Base-by-base conservation (phyloP, 53 echinoderm and acorn worm genomes). In the Zoroaster sp. region DNA sequence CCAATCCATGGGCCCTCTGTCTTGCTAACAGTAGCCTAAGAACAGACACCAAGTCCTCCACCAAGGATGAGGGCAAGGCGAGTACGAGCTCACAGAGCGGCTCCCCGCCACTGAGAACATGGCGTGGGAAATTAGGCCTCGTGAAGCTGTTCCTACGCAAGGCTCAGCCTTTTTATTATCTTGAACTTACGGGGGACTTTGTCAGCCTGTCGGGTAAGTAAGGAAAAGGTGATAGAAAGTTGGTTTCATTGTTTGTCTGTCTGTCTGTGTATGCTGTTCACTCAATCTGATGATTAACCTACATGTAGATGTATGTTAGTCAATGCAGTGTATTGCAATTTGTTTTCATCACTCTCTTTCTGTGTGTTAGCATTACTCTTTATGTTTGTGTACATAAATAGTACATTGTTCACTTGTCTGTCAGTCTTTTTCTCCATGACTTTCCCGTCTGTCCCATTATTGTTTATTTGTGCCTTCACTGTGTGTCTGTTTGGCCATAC, bases 81-180 rank as follows among this genome's bases (percentile, higher is more conserved):
- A 28, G 28, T 15, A 14, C 17, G 46, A 68, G 69, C n/a, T 36
- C 11, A 14, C 21, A 20, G 3, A 71, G 35, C n/a, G n/a, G n/a
- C 51, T 46, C 46, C 9, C 45, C 71, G n/a, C 85, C 85, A 1
- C 71, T 85, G 46, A 85, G 37, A 45, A 85, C 85, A 11, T 85
- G 85, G 85, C 39, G 51, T 11, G 90, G 93, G 63, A 89, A 88
- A 66, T 70, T 95, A 30, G 95, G 92, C 59, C 90, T 92, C 65
- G 66, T 99, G 73, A 99, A 99, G 54, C 92, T 99, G 15, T 91
- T 96, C 83, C 90, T 99, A 6, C 94, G 94, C 15, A 91, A 94
- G 39, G 93, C 86, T 4, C 93, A 94, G 75, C 99, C 99, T 0
- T 99, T 99, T 85, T 99, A 99, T 86, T 88, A 90, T 51, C 82